A percentile compares a stretch with the other conserved stretches of the same genome.
Evolutionary conservation across 2,888 invertebrate species (phyloP).

Genomic region (Ormyrus nitidulus): DNA sequence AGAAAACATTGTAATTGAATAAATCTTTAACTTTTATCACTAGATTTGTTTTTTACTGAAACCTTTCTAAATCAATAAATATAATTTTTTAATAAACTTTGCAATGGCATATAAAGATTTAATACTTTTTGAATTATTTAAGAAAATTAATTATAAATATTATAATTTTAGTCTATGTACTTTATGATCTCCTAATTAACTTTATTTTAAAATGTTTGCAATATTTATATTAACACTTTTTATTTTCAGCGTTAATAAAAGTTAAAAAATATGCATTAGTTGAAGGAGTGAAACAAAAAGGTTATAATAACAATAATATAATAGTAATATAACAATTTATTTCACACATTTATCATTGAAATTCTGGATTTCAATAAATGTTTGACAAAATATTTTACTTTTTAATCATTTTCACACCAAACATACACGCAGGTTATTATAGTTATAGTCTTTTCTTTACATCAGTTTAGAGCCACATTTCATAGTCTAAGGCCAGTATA

Average conservation of each 20-base stretch:
- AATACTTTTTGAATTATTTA: background rate
- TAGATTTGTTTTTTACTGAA: slow-evolving; percentile 31
- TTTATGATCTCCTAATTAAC: too few species aligned
- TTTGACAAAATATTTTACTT: slow-evolving; percentile 54
- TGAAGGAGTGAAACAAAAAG: slow-evolving; percentile 12
- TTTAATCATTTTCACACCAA: slow-evolving; percentile 24
- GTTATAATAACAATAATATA: slow-evolving; percentile 9
- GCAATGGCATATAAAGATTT: background rate
- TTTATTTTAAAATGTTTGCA: background rate
- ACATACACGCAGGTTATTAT: slow-evolving; percentile 23
- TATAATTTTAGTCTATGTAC: background rate
- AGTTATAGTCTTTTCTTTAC: slow-evolving; percentile 40
- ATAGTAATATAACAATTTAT: slow-evolving; percentile 56
- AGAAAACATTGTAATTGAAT: slow-evolving; percentile 58
- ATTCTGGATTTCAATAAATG: slow-evolving; percentile 51
- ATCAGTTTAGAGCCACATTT: slow-evolving; percentile 51
- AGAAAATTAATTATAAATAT: slow-evolving; percentile 8
- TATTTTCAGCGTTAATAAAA: slow-evolving; percentile 2
- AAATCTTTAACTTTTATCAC: slow-evolving; percentile 57
- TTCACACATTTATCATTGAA: slow-evolving; percentile 54
- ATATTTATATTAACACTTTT: background rate
- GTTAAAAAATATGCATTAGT: background rate
- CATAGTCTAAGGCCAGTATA: slow-evolving; percentile 47
- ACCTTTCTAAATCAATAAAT: slow-evolving; percentile 9
- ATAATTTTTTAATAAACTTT: background rate